Base-by-base conservation (phyloP, 2,888 invertebrate genomes). In the Anoncus sp. region DNA sequence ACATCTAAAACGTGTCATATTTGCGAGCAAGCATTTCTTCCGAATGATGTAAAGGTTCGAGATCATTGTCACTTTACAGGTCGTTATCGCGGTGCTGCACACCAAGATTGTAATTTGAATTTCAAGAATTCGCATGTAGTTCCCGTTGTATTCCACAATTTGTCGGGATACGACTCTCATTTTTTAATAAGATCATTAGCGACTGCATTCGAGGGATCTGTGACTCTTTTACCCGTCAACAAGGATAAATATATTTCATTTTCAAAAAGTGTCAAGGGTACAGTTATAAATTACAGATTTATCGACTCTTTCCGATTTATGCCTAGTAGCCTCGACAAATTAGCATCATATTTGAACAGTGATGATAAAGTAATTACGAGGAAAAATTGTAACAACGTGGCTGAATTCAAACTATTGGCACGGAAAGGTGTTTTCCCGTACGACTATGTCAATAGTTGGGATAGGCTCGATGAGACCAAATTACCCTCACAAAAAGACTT, bases 171-270 rank as follows among this genome's bases (percentile, higher is more conserved):
- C 49, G 63, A 63, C n/a, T 75, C 73, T 16, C 88, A 89, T 72
- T 86, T 87, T 63, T 75, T 87, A 6, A 84, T 87, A 24, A 81
- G 80, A 75, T 77, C 82, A 47, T 60, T 86, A n/a, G 80, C 77
- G 7, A 79, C 66, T 38, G 10, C 40, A 14, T 49, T 55, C 18
- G 31, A 16, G 16, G 35, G 55, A 6, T 5, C n/a, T 60, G 20
- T 38, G 57, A 16, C 75, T 86, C 16, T 88, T 6, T 81, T 88
- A 27, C 81, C 88, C 0, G 62, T 82, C 35, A 87, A 84, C 55
- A 86, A 85, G 55, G 87, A 90, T 79, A 83, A 83, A 74, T 88
- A 85, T 63, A 85, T 86, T 43, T 85, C 85, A 7, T 86, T 88
- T 74, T 83, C 82, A 1, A 85, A 82, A 60, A 66, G 71, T 63